Conservation (phyloP, 1,140 invertebrate genomes). For the Microplitis mediator region DNA sequence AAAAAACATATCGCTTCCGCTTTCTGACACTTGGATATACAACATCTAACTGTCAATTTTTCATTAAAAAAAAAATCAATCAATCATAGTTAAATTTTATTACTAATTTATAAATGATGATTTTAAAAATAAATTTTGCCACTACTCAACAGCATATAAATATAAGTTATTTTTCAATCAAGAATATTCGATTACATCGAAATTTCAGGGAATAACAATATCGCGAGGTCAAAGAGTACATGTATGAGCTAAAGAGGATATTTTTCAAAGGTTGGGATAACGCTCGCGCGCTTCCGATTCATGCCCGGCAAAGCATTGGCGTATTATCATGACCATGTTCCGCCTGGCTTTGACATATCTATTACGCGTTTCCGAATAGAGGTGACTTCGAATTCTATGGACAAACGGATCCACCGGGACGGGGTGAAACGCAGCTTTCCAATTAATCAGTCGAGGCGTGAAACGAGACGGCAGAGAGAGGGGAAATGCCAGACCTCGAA, state of each 20-base stretch:
- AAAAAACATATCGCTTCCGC: constrained; percentile 24
- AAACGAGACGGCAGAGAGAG: constrained; percentile 45
- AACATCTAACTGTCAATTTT: not conserved
- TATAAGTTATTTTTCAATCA: too few species aligned
- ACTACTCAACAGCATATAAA: too few species aligned
- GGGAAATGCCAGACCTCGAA: constrained; percentile 18
- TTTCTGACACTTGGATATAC: constrained; percentile 17
- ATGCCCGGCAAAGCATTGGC: constrained; percentile 40
- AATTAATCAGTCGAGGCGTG: constrained; percentile 61
- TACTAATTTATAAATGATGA: too few species aligned
- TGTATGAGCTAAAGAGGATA: not conserved
- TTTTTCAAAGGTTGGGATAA: not conserved
- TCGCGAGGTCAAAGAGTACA: not conserved
- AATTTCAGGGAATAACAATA: not conserved
- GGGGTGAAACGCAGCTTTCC: constrained; percentile 38
- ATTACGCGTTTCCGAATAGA: constrained; percentile 58
- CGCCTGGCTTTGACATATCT: constrained; percentile 61
- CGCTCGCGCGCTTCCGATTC: constrained; percentile 20
- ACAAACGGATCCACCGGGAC: constrained; percentile 15
- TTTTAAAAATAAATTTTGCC: too few species aligned
- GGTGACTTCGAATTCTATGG: constrained; percentile 56
- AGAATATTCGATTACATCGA: too few species aligned
- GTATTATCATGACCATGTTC: constrained; percentile 57
- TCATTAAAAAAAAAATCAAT: too few species aligned
- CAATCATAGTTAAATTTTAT: too few species aligned